phyloP scores from a whole-genome alignment of 2,888 invertebrate genomes.

The Ornithoptera priamus region DNA sequence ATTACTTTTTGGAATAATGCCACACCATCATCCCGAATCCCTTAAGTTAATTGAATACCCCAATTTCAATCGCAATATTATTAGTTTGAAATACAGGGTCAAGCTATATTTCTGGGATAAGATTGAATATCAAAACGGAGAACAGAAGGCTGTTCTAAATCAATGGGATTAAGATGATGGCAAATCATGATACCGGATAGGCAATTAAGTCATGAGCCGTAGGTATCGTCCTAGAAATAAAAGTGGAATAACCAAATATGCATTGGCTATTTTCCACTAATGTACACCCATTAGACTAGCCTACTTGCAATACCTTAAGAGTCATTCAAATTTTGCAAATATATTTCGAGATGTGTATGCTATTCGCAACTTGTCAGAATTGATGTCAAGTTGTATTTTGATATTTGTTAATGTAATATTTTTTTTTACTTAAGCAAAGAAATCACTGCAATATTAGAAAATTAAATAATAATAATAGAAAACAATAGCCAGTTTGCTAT shows the following conservation, averaged over 20 bases:
- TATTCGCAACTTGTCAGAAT: not conserved
- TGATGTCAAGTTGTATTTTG: slow-evolving; percentile 6
- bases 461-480: too few relatives aligned
- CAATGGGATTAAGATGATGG: slow-evolving; percentile 1
- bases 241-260: slow-evolving; percentile 18
- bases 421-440: not conserved
- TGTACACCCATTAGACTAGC: slow-evolving; percentile 8
- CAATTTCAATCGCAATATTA: slow-evolving; percentile 2
- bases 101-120: not conserved
- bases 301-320: slow-evolving; percentile 16
- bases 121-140: not conserved
- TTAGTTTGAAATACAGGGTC: slow-evolving; percentile 3
- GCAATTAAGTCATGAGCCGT: not conserved
- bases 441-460: too few relatives aligned
- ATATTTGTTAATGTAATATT: not conserved
- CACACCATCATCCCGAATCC: not conserved
- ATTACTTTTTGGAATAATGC: not conserved
- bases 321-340: slow-evolving; percentile 12
- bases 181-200: not conserved
- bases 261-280: slow-evolving; percentile 16
- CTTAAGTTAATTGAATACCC: not conserved
- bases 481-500: too few relatives aligned
- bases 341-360: slow-evolving; percentile 4
- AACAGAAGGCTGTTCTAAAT: slow-evolving; percentile 10
- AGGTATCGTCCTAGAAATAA: slow-evolving; percentile 11